Conservation (phyloP, 64 coral and sea anemone species). For the Porites australiensis region DNA sequence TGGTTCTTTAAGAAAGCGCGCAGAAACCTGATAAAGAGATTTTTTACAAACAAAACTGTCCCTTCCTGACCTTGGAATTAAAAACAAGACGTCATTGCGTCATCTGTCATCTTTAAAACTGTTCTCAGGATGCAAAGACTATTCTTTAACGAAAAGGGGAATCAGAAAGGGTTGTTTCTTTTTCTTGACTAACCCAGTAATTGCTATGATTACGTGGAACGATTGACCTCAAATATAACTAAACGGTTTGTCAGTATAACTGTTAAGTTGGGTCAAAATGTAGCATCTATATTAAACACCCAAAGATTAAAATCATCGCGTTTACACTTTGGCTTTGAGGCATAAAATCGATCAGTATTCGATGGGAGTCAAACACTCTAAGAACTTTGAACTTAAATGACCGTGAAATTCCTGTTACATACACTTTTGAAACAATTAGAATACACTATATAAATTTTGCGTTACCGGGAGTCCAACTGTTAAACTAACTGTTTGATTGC, state of each 20-base stretch:
- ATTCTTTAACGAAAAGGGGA: not conserved
- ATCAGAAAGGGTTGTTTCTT: not conserved
- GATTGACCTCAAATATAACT: not conserved
- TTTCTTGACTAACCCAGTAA: not conserved
- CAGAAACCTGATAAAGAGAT: not conserved
- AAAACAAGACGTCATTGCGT: constrained; percentile 19
- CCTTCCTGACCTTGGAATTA: constrained; percentile 26
- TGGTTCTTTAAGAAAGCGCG: not conserved
- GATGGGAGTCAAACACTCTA: not conserved
- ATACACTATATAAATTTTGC: too few species aligned
- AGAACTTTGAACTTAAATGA: not conserved
- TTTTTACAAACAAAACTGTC: constrained; percentile 14
- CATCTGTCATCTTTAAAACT: constrained; percentile 36
- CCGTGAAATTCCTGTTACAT: too few species aligned
- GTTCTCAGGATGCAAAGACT: constrained; percentile 16
- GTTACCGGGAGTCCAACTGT: too few species aligned
- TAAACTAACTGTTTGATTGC: too few species aligned
- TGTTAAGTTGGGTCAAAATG: too few species aligned
- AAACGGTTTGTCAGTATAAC: not conserved
- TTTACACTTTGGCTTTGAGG: too few species aligned
- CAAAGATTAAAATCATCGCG: too few species aligned
- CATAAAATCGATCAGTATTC: too few species aligned
- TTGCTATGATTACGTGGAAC: not conserved
- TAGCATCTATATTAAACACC: too few species aligned
- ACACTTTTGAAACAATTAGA: too few species aligned